Percentiles rank a stretch among this genome's conserved stretches.
These are phyloP conservation scores for Tromatobia lineatoria DNA, from an alignment of 2,888 invertebrate genomes.

Conservation along the genomic window DNA sequence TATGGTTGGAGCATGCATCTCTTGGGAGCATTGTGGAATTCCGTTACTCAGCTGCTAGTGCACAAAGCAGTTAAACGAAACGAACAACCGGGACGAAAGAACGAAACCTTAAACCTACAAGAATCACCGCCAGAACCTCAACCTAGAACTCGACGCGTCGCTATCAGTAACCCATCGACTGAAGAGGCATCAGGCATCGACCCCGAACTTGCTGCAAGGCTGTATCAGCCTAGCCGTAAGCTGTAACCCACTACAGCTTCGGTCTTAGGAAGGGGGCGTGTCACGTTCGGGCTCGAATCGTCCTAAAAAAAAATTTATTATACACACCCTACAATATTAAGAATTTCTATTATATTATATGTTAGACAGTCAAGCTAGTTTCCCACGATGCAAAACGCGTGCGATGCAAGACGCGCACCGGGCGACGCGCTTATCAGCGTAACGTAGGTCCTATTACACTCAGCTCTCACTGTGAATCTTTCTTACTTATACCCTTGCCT, in stretches of 20 bases:
- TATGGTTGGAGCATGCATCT: conserved; percentile 46
- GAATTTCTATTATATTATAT: no score
- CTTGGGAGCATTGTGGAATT: conserved; percentile 42
- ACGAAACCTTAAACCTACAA: not conserved
- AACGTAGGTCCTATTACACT: no score
- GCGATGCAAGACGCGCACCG: no score
- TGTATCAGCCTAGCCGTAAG: conserved; percentile 22
- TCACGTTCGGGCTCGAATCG: no score
- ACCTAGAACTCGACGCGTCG: not conserved
- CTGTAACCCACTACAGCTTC: conserved; percentile 31
- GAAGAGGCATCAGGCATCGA: conserved; percentile 2
- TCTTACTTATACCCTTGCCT: no score
- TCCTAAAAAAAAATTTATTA: no score
- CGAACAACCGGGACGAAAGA: not conserved
- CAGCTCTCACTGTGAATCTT: no score
- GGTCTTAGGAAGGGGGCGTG: conserved; percentile 26
- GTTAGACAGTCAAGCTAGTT: no score
- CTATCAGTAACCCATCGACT: not conserved
- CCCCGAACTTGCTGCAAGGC: conserved; percentile 22
- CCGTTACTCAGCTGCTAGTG: conserved; percentile 24
- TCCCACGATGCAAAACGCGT: no score
- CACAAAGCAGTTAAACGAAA: not conserved
- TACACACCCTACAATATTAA: no score
- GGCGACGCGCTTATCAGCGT: no score
- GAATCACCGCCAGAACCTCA: conserved; percentile 12